Conservation (phyloP, 2,113 vertebrate genomes). For the Anolis carolinensis region DNA sequence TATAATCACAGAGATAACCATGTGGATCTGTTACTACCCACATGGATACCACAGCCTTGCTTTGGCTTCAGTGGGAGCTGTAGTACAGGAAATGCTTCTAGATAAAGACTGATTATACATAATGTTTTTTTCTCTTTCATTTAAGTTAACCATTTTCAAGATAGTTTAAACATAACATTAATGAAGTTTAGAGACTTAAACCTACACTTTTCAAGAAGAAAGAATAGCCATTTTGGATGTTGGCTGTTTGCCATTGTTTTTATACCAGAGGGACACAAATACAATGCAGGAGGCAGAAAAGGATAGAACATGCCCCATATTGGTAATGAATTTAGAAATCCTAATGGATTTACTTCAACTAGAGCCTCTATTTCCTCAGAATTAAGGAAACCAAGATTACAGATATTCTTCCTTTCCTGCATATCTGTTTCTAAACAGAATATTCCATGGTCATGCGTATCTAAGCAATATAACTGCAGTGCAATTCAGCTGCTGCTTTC, state of each 20-base stretch:
- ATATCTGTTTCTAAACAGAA: not conserved
- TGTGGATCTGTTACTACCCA: not conserved
- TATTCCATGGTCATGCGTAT: not conserved
- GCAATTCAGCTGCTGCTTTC: constrained; percentile 8
- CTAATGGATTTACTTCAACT: not conserved
- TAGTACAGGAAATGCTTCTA: not conserved
- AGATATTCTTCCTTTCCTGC: not conserved
- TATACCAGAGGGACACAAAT: no score
- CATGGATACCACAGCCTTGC: not conserved
- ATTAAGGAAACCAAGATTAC: not conserved
- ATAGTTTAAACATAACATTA: not conserved
- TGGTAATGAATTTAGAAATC: not conserved
- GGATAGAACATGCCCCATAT: not conserved
- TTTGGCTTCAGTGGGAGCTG: no score
- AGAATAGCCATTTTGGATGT: not conserved
- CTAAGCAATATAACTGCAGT: not conserved
- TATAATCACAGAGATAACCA: not conserved
- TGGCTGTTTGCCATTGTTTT: not conserved
- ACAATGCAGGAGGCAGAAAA: not conserved
- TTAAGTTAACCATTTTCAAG: not conserved
- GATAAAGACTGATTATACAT: not conserved
- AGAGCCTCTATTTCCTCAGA: not conserved
- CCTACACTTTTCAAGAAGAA: not conserved
- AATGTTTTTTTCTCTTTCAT: not conserved
- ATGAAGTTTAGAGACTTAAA: not conserved